Base-by-base conservation (phyloP, 2,113 vertebrate species). In the Tapirus terrestris region DNA sequence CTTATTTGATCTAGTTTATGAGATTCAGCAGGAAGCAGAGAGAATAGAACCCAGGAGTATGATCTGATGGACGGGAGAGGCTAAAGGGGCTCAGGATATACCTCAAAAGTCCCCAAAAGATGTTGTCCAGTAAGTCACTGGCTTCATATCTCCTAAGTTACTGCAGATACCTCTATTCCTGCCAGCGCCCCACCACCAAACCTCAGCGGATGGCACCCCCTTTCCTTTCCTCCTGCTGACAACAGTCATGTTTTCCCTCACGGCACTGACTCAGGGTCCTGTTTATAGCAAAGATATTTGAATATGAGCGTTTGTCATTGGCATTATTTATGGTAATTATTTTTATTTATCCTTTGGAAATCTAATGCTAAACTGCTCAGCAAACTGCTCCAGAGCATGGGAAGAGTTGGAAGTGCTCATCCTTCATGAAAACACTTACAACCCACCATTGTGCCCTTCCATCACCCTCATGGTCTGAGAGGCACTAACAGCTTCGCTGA, bases 141-240 rank as follows among this genome's bases (percentile, higher is more conserved):
- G 16, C 58, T 53, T 83, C 25, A 1, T 13, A 3, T 48, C 27
- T 95, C 31, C 84, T 39, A 9, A 53, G 27, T 75, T 20, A 53
- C 36, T 75, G 23, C 11, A 45, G 25, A 27, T 27, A 13, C 18
- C 12, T 65, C 27, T 79, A 6, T 20, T 77, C 48, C 39, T 33
- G 18, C 33, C 48, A 70, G 45, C 39, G 20, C 23, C 43, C 33
- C 14, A 18, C n/a, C 23, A 0, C 48, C 43, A 39, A 8, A 18
- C 18, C 2, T 2, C 0, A 11, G 18, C 0, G n/a, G 12, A 8
- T 16, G 33, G 36, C 31, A 0, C 23, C 5, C 2, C 14, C 13
- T 60, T 43, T 36, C 33, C n/a, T 90, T 12, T 16, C 45, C 43
- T 60, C 11, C 36, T 81, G 27, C n/a, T 31, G 31, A 13, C 33